Evolutionary conservation across 1,140 invertebrate genomes (phyloP), one percentile per base, ranked within the genome.

Genomic region (Bombus polaris): DNA sequence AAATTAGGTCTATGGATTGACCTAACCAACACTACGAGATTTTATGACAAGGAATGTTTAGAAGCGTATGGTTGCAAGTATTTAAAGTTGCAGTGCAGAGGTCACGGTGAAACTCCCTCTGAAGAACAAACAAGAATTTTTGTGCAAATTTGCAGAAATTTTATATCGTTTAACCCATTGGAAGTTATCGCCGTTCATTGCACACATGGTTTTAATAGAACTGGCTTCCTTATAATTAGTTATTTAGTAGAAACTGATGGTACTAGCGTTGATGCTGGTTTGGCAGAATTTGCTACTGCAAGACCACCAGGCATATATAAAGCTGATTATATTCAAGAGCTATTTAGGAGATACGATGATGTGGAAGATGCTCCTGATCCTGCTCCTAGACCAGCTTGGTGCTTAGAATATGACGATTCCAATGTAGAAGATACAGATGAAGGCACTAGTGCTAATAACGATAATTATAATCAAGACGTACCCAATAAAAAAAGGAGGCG

Each of bases 181-280:
- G 96, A 98, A 90, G 95, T 97, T 32, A 97, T 99, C 87, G 98
- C 97, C 72, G 97, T 99, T 53, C 99, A 99, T 94, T 99, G 99
- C 93, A 99, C 99, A 1, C 99, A 99, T 96, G 99, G 99, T 0
- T 99, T 99, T 93, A 99, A 99, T 95, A 96, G 99, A 90, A 99
- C 99, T 42, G 99, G 98, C 2, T 99, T 99, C 94, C 95, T 99
- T 1, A 98, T 99, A 75, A 96, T 97, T 74, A 97, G 98, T 4
- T 99, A 98, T 94, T 96, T 99, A 91, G 97, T 99, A 12, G 97
- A 98, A 95, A 96, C 97, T 83, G 94, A 97, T 74, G 96, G 97
- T 92, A 97, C 96, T 92, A 97, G 97, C 93, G 96, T 99, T 6
- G 98, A 98, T 84, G 97, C 97, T 35, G 98, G 98, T 1, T 91